Base-by-base conservation (phyloP, 2,888 invertebrate genomes). In the Lithosia quadra region DNA sequence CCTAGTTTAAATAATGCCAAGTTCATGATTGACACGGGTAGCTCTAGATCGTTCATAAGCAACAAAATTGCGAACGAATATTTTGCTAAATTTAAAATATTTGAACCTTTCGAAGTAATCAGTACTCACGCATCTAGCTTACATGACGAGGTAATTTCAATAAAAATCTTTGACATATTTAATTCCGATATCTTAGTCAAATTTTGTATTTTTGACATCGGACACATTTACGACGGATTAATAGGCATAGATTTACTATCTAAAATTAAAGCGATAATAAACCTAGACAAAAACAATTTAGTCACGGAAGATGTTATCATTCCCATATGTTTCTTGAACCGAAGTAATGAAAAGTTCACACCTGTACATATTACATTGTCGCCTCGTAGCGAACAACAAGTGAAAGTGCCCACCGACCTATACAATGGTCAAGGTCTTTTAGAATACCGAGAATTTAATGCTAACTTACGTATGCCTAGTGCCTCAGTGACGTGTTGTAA, bases 11-110 rank as follows among this genome's bases (percentile, higher is more conserved):
- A 60, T 65, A 21, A 68, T 8, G 21, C 67, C 1, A 56, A 24
- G 0, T 68, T 70, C 22, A 13, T 68, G n/a, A 68, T 70, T 1
- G 65, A 58, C n/a, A 65, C 72, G 1, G 66, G 71, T n/a, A 68
- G 68, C 22, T 60, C 53, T 0, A 9, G 64, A 43, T 69, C 71
- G 11, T 71, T 71, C n/a, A 49, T 59, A 7, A 59, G 59, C 13
- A 57, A 39, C 4, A 11, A 59, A n/a, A 43, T 58, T 9, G 65
- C 65, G 4, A 34, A 49, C 18, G 11, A 59, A 33, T 65, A 58
- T 59, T 65, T 49, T 15, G 33, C 13, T 0, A 1, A 5, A 0
- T 57, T 57, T 60, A 63, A 15, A 34, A 13, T 24, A 9, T 2
- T 39, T 21, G 61, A 63, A 58, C 72, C 68, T 0, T 68, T 72